Conservation (phyloP, 2,113 vertebrate species). For the Pagrus major region DNA sequence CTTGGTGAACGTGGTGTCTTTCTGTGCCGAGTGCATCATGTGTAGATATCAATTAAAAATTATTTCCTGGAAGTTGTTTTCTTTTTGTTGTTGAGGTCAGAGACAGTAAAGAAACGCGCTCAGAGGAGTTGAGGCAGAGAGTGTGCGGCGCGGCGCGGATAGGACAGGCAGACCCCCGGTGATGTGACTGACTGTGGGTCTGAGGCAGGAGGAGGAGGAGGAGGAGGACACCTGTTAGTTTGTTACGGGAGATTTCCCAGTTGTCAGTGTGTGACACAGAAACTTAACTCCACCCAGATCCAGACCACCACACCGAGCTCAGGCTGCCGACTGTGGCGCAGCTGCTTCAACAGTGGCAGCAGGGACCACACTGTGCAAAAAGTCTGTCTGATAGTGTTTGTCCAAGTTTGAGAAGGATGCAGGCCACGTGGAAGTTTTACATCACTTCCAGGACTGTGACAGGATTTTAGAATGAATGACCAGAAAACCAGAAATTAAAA, state of each 20-base stretch:
- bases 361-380: background rate
- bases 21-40: slow-evolving; percentile 97
- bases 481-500: too few relatives aligned
- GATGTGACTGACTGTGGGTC: slow-evolving; percentile 44
- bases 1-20: slow-evolving; percentile 98
- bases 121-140: background rate
- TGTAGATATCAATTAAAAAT: background rate
- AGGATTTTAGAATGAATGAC: too few relatives aligned
- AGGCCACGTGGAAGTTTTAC: too few relatives aligned
- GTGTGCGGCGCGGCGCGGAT: background rate
- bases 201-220: slow-evolving; percentile 36
- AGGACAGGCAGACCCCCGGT: slow-evolving; percentile 25
- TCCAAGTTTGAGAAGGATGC: too few relatives aligned
- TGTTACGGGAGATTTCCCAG: slow-evolving; percentile 63
- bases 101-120: slow-evolving; percentile 18
- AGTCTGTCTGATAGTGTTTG: background rate
- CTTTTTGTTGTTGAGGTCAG: too few relatives aligned
- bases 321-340: slow-evolving; percentile 38
- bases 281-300: slow-evolving; percentile 75
- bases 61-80: slow-evolving; percentile 20
- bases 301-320: slow-evolving; percentile 41
- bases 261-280: slow-evolving; percentile 71
- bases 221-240: slow-evolving; percentile 78
- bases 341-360: slow-evolving; percentile 46
- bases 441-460: background rate